These are phyloP conservation scores for Dolichoris vasculosae DNA, from an alignment of 1,140 invertebrate genomes.

Conservation along the genomic window DNA sequence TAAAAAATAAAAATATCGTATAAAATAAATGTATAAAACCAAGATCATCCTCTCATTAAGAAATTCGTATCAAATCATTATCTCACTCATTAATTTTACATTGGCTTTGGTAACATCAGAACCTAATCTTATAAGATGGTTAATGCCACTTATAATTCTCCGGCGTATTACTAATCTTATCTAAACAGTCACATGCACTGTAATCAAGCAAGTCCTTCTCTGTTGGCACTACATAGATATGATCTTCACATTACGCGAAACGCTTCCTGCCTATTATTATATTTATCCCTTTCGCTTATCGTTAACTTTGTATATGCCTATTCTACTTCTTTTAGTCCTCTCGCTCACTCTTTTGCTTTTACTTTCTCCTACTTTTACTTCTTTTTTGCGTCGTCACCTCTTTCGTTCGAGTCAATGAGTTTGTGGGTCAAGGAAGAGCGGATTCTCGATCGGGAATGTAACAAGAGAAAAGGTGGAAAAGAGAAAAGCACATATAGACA, in stretches of 20 bases:
- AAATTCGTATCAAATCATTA: too few relatives aligned
- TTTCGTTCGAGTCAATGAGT: slow-evolving; percentile 49
- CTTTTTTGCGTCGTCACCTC: neutral
- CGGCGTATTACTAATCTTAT: slow-evolving; percentile 39
- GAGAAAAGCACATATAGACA: neutral
- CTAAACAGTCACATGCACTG: slow-evolving; percentile 17
- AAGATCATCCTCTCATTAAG: too few relatives aligned
- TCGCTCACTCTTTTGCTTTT: neutral
- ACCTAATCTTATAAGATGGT: neutral
- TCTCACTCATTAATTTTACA: too few relatives aligned
- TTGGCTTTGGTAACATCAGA: neutral
- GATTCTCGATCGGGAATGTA: slow-evolving; percentile 11
- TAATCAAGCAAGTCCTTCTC: slow-evolving; percentile 31
- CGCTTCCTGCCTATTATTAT: neutral
- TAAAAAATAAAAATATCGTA: too few relatives aligned
- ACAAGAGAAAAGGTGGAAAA: neutral
- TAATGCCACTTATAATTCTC: too few relatives aligned
- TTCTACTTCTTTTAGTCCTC: neutral
- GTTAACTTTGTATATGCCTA: neutral
- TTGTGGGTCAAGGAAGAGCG: slow-evolving; percentile 51
- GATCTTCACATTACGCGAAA: neutral
- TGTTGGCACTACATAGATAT: neutral
- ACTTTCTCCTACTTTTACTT: neutral
- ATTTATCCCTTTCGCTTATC: slow-evolving; percentile 19
- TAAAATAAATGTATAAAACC: too few relatives aligned